phyloP scores from a whole-genome alignment of 2,888 invertebrate species.

The Ichneumoninae sp. region DNA sequence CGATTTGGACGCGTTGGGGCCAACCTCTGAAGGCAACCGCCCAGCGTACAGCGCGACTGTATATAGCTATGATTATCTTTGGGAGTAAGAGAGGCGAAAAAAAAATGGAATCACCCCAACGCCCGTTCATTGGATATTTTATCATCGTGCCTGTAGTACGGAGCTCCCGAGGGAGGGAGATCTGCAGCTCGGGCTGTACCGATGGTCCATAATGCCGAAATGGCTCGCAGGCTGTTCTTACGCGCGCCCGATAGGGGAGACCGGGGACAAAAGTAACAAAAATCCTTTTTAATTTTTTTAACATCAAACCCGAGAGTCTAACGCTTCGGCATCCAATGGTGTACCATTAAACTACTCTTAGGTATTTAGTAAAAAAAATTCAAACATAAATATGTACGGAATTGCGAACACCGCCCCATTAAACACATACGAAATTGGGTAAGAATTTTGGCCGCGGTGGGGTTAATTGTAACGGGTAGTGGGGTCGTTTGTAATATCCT shows the following conservation, averaged over 20 bases:
- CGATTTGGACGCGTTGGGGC: slow-evolving; percentile 30
- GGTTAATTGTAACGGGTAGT: too few relatives aligned
- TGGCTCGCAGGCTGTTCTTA: background rate
- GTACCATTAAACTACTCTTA: too few relatives aligned
- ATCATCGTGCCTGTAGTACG: slow-evolving; percentile 68
- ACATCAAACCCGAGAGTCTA: too few relatives aligned
- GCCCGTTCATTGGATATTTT: slow-evolving; percentile 75
- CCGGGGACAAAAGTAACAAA: too few relatives aligned
- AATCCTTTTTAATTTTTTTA: too few relatives aligned
- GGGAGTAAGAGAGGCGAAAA: slow-evolving; percentile 47
- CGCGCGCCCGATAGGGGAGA: background rate
- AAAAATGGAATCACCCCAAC: slow-evolving; percentile 71
- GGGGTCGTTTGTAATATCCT: too few relatives aligned
- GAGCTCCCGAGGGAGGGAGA: slow-evolving; percentile 45
- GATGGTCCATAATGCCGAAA: slow-evolving; percentile 4
- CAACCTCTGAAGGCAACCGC: slow-evolving; percentile 19
- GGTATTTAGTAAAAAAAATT: too few relatives aligned
- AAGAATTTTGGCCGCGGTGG: too few relatives aligned
- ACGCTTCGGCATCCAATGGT: too few relatives aligned
- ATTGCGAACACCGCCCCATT: too few relatives aligned
- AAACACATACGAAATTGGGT: too few relatives aligned
- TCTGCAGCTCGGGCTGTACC: slow-evolving; percentile 23
- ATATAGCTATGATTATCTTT: slow-evolving; percentile 47
- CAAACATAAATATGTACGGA: too few relatives aligned
- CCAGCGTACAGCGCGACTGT: slow-evolving; percentile 12